Evolutionary conservation across 2,797 vertebrate genomes (phyloP).

Genomic region (Somateria mollissima): DNA sequence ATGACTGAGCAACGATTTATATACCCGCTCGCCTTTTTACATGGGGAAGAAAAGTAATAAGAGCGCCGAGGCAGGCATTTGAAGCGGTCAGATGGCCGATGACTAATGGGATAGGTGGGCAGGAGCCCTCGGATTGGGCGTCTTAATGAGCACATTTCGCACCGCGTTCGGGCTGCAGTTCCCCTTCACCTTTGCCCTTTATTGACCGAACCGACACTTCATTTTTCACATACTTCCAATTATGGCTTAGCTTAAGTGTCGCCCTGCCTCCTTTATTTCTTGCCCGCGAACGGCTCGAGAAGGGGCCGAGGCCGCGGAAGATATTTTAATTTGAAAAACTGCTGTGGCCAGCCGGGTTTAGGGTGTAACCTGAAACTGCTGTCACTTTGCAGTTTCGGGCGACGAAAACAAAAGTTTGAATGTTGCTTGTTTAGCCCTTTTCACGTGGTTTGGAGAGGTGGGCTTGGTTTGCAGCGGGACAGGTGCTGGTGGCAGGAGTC

Average conservation of each 20-base stretch:
- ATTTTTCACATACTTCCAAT: conserved; percentile 99
- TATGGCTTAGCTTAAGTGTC: conserved; percentile 87
- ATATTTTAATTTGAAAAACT: conserved; percentile 86
- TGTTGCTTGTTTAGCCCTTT: conserved; percentile 36
- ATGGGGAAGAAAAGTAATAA: conserved; percentile 83
- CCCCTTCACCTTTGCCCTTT: conserved; percentile 95
- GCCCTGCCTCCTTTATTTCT: conserved; percentile 82
- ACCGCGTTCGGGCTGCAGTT: conserved; percentile 87
- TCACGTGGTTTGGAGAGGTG: accelerated
- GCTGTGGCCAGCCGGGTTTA: conserved; percentile 74
- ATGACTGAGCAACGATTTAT: conserved; percentile 89
- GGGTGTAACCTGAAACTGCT: conserved; percentile 80
- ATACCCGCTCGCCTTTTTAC: conserved; percentile 80
- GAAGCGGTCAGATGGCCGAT: conserved; percentile 83
- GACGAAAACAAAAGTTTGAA: conserved; percentile 64
- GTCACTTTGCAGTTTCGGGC: conserved; percentile 64
- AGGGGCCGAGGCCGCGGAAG: conserved; percentile 76
- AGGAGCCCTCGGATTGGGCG: conserved; percentile 88
- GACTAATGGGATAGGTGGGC: conserved; percentile 90
- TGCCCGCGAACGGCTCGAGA: conserved; percentile 78
- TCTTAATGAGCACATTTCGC: conserved; percentile 95
- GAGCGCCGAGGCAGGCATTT: conserved; percentile 76
- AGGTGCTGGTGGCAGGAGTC: not conserved
- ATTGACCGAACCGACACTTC: conserved; percentile 98
- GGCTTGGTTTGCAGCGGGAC: not conserved